Evolutionary conservation across 2,797 vertebrate genomes (phyloP), one percentile per base, ranked within the genome.

Genomic region (Schizopygopsis malacanthus): DNA sequence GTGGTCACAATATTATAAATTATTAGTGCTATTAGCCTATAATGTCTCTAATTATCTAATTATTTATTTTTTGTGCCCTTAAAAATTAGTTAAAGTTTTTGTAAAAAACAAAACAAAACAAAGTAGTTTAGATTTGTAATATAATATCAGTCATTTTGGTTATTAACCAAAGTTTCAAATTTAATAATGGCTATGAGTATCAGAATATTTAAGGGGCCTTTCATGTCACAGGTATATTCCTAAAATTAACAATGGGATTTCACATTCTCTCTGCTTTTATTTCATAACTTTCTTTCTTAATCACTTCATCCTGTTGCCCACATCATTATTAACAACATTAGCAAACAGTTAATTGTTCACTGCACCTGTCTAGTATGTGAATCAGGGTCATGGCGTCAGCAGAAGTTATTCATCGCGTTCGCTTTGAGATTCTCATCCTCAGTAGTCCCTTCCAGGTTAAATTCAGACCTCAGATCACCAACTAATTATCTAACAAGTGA

Each of bases 301-400:
- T 86, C 33, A 43, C 45, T 69, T 41, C 33, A 25, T 52, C 16
- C 18, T 18, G 25, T 45, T 52, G 28, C 25, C 70, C 72, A 69
- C 20, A 63, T 86, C n/a, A 41, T 63, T 43, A 80, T 83, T 83
- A 83, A 80, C 76, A 76, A 33, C 69, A 52, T 81, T 83, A 83
- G 76, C 67, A 20, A 79, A 81, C 70, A 76, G 39, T 70, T 71
- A 86, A 47, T 65, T 67, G 47, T 71, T 85, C 81, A 63, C 59
- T 70, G 33, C 45, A 72, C 54, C 13, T 61, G 45, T 76, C 83
- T 15, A 45, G 12, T 70, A 5, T 16, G 43, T 63, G 33, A 79
- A 71, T 43, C 67, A 65, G 45, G 65, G 4, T 25, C 15, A 50
- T 28, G 1, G 47, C 56, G 22, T 80, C 70, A 84, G 47, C 81